A percentile compares a stretch with the other conserved stretches of the same genome.
Evolutionary conservation across 1,140 invertebrate species (phyloP).

Genomic region (Leptinotarsa undecemlineata): DNA sequence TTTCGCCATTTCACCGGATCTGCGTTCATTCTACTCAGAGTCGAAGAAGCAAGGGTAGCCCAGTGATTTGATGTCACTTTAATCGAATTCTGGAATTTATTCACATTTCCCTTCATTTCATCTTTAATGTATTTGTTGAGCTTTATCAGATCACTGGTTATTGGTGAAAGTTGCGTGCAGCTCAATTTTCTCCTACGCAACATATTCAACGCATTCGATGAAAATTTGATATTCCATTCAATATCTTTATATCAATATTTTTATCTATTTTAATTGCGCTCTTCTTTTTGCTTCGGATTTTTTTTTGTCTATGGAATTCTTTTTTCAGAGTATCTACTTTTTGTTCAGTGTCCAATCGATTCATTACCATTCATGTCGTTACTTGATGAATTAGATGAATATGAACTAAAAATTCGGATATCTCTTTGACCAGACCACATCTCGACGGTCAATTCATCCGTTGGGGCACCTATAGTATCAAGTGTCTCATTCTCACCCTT

Average conservation of each 20-base stretch:
- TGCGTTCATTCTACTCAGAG: constrained; percentile 24
- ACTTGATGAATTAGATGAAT: background rate
- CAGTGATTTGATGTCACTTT: background rate
- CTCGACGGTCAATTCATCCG: background rate
- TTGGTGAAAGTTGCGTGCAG: constrained; percentile 4
- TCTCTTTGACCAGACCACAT: background rate
- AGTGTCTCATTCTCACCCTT: background rate
- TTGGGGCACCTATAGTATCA: background rate
- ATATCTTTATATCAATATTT: background rate
- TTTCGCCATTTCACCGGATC: constrained; percentile 17
- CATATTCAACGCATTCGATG: constrained; percentile 15
- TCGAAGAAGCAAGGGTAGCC: constrained; percentile 9
- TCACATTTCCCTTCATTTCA: no score
- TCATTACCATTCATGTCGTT: background rate
- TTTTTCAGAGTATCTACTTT: background rate
- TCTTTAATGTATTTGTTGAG: no score
- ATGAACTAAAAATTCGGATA: background rate
- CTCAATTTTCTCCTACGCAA: constrained; percentile 19
- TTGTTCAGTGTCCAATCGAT: background rate
- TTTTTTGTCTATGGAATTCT: background rate
- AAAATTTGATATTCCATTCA: constrained; percentile 20
- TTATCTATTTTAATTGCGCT: background rate
- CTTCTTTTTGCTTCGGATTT: background rate
- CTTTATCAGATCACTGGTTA: background rate
- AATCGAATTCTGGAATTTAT: background rate